A percentile compares a stretch with the other conserved stretches of the same genome.
Evolutionary conservation across 2,113 vertebrate species (phyloP).

Genomic region (Deroptyus accipitrinus): DNA sequence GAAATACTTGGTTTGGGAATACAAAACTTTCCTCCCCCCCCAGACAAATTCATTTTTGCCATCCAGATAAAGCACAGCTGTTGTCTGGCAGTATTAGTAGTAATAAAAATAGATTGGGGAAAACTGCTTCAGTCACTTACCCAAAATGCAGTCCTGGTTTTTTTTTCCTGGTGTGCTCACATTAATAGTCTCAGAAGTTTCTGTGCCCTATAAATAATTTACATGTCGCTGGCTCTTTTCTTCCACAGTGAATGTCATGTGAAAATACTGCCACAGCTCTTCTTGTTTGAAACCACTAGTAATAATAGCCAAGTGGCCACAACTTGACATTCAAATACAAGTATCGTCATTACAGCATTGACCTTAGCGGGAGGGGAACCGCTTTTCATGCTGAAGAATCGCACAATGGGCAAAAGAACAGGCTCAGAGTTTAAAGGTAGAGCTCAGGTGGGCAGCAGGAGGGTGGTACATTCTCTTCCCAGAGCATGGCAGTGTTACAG

Average conservation of each 20-base stretch:
- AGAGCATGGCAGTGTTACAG: background rate
- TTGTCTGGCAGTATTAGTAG: background rate
- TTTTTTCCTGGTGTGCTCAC: background rate
- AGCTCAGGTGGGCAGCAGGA: background rate
- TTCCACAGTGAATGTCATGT: background rate
- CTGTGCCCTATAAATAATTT: background rate
- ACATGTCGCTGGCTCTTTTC: background rate
- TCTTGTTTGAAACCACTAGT: background rate
- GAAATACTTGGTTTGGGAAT: background rate
- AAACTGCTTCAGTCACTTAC: background rate
- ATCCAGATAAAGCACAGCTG: background rate
- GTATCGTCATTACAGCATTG: background rate
- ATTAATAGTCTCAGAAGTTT: background rate
- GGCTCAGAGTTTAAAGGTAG: background rate
- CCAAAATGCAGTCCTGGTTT: background rate
- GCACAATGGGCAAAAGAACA: fast-evolving
- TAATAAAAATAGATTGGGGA: background rate
- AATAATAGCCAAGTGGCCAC: background rate
- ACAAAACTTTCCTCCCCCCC: background rate
- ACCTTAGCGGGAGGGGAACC: background rate
- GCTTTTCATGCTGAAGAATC: background rate
- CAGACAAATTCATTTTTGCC: background rate
- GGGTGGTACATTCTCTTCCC: background rate
- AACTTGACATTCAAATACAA: background rate
- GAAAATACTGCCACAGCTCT: background rate